A percentile compares a stretch with the other conserved stretches of the same genome.
phyloP scores from a whole-genome alignment of 2,113 vertebrate genomes.

The Clupea harengus region DNA sequence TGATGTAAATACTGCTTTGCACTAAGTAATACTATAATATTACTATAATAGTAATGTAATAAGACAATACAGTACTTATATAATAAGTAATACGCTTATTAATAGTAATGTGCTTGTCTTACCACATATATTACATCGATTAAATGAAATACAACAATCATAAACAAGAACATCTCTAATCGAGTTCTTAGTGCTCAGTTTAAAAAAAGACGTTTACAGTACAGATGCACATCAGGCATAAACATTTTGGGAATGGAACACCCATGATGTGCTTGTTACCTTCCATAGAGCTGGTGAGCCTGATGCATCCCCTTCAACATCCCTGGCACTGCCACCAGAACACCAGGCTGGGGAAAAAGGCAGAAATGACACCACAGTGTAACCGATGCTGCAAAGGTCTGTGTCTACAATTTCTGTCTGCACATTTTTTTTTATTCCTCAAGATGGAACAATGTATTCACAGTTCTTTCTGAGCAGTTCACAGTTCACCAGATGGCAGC shows the following conservation, averaged over 20 bases:
- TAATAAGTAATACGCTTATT: no score
- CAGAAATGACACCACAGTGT: conserved; percentile 8
- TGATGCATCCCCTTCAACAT: conserved; percentile 88
- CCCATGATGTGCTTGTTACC: conserved; percentile 66
- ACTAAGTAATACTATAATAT: neutral
- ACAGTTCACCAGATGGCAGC: no score
- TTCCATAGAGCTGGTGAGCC: conserved; percentile 90
- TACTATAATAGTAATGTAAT: neutral
- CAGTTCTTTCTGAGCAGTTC: no score
- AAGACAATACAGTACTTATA: neutral
- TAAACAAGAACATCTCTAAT: neutral
- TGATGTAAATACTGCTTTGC: neutral
- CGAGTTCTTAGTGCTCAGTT: no score
- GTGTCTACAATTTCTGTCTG: neutral
- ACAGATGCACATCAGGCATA: no score
- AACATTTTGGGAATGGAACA: no score
- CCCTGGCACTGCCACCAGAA: conserved; percentile 90
- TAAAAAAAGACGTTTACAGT: no score
- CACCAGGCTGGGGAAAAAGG: conserved; percentile 76
- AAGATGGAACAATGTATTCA: no score
- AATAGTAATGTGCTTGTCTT: neutral
- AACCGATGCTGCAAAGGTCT: neutral
- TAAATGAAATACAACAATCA: neutral
- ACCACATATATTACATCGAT: neutral
- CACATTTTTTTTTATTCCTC: neutral